Evolutionary conservation across 2,797 vertebrate species (phyloP), one percentile per base, ranked within the genome.

Genomic region (Sternarchorhynchus goeldii): DNA sequence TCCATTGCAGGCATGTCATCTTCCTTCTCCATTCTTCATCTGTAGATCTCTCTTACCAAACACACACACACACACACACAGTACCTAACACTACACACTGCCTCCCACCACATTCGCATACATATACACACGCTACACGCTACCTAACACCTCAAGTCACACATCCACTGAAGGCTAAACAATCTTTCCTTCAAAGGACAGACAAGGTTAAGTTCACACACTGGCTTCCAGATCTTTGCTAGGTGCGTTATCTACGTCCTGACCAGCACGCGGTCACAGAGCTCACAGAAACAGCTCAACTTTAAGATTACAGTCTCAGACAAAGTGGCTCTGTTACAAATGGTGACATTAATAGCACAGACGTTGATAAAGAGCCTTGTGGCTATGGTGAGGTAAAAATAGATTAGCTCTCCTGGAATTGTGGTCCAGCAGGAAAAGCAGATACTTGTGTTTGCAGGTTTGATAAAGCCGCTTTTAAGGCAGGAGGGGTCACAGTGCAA

Each of bases 361-460:
- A 76, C 78, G 68, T 85, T 82, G 85, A 83, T 84, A 77, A 85
- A 85, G 83, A 57, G 79, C 70, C 76, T 83, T 77, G 25, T 73
- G 65, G 77, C 75, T 58, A 67, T 50, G 75, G 74, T 31, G 64
- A 75, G 76, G 64, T 83, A 79, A 77, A 85, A 87, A 84, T 82
- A 87, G 83, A 85, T 85, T 80, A 76, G 80, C 70, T 56, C 76
- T 79, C 75, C 76, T 21, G 36, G 53, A 25, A 21, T 25, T 20
- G 20, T 16, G n/a, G 31, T 31, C 59, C 59, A 31, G 25, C 59
- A 62, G 59, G 25, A 62, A 62, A 62, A 31, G 59, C 25, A 31
- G 59, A 62, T 31, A 62, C 59, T 62, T 17, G 25, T 62, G 59
- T 62, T 62, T 62, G 25, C 16, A 31, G 8, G 25, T 62, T 62